Evolutionary conservation across 2,113 vertebrate genomes (phyloP).

Genomic region (Paramormyrops kingsleyae): DNA sequence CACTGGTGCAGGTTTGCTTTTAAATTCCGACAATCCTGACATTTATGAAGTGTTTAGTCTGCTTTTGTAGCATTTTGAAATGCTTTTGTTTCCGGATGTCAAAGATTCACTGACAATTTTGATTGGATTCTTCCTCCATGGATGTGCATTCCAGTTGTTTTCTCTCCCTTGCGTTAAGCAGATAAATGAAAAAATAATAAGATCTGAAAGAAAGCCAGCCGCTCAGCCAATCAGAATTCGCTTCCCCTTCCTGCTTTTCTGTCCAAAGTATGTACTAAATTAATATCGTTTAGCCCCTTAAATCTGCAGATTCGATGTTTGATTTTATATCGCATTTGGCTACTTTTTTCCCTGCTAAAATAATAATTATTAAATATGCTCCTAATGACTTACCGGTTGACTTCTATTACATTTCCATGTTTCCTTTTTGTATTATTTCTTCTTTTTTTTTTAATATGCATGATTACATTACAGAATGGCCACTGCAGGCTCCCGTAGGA

Average conservation of each 20-base stretch:
- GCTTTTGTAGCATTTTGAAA: constrained; percentile 55
- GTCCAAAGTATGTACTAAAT: constrained; percentile 57
- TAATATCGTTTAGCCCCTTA: constrained; percentile 80
- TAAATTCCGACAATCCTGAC: constrained; percentile 48
- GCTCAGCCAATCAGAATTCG: constrained; percentile 31
- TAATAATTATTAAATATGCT: neutral
- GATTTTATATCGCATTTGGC: constrained; percentile 65
- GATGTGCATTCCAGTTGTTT: constrained; percentile 99
- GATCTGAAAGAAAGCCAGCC: neutral
- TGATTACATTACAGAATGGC: constrained; percentile 71
- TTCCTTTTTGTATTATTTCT: constrained; percentile 58
- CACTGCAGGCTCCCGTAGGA: constrained; percentile 74
- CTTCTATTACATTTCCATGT: constrained; percentile 49
- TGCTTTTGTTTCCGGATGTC: constrained; percentile 34
- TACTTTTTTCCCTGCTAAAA: neutral
- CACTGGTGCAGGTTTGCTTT: constrained; percentile 21
- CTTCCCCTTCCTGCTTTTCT: constrained; percentile 49
- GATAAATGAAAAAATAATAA: constrained; percentile 22
- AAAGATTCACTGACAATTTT: constrained; percentile 25
- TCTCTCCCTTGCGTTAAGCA: constrained; percentile 64
- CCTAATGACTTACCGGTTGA: neutral
- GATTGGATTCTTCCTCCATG: constrained; percentile 38
- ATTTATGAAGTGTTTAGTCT: constrained; percentile 20
- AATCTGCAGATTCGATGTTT: constrained; percentile 69
- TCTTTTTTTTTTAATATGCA: constrained; percentile 62